Base-by-base conservation (phyloP, 2,888 invertebrate species). In the Penaeus monodon region DNA sequence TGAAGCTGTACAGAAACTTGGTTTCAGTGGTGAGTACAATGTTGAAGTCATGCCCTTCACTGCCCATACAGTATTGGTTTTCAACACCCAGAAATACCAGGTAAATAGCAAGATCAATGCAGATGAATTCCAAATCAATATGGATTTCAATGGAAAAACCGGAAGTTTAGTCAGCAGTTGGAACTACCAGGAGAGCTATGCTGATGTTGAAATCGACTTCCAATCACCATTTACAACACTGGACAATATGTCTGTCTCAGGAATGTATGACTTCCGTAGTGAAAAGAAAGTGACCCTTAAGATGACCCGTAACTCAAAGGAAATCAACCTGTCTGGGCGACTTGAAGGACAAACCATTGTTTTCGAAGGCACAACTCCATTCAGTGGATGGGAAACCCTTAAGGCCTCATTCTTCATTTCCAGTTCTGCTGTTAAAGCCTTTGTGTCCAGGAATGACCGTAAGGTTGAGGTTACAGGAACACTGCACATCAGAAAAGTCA, bases 341-440 rank as follows among this genome's bases (percentile, higher is more conserved):
- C 80, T 88, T 44, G 81, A 88, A 68, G 80, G 57, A 12, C 29
- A 65, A 57, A 84, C 84, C n/a, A 33, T 88, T 29, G 33, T 76
- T 17, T 74, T 88, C n/a, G 68, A 80, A 64, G 88, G 57, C 33
- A 80, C 80, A 63, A 88, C 88, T 49, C 88, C 88, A n/a, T 76
- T 84, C 84, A 74, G 44, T 7, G 84, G 80, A 64, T 88, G 88
- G 88, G 88, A 88, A 63, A 49, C 44, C 27, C 84, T 88, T 22
- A 68, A 74, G n/a, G 88, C 76, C 7, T 80, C 80, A 12, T 79
- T 88, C 81, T 84, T 88, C n/a, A 49, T 81, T 14, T 88, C 88
- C 49, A 29, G 73, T 24, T 81, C 88, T 49, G 84, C 88, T 8
- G 68, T 88, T 49, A 74, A 63, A 20, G 88, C 88, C 57, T 76